Percentiles rank a stretch among this genome's conserved stretches.
These are phyloP conservation scores for Xanthorhoe spadicearia DNA, from an alignment of 2,888 invertebrate genomes.

Conservation along the genomic window DNA sequence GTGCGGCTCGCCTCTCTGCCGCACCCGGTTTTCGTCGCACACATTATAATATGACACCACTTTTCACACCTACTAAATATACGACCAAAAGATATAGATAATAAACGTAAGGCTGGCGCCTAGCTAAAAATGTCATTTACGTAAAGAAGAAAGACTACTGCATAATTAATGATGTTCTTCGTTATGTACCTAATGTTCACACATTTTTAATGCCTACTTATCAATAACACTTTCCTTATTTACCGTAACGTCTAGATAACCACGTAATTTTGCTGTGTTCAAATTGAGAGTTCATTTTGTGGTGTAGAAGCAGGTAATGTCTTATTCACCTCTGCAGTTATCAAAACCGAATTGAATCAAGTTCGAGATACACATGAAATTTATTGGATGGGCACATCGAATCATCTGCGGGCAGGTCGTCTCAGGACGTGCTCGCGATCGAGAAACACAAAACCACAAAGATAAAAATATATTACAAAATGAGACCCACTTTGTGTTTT, in stretches of 20 bases:
- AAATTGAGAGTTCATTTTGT: slow-evolving; percentile 54
- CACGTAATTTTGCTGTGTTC: slow-evolving; percentile 44
- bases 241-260: slow-evolving; percentile 21
- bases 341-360: slow-evolving; percentile 67
- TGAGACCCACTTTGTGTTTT: slow-evolving; percentile 84
- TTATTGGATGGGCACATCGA: slow-evolving; percentile 67
- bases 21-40: slow-evolving; percentile 56
- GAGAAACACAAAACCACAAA: slow-evolving; percentile 82
- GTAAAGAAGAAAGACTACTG: no score
- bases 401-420: slow-evolving; percentile 61
- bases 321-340: slow-evolving; percentile 68
- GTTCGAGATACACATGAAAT: slow-evolving; percentile 65
- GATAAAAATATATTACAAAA: slow-evolving; percentile 84
- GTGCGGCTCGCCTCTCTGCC: slow-evolving; percentile 47
- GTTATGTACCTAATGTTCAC: no score
- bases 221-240: not conserved
- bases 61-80: slow-evolving; percentile 74
- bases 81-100: slow-evolving; percentile 37
- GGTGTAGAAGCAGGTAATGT: slow-evolving; percentile 64
- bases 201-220: not conserved
- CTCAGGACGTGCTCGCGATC: slow-evolving; percentile 72
- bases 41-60: slow-evolving; percentile 62
- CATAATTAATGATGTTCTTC: no score
- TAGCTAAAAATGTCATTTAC: no score
- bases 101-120: no score